Percentiles rank a stretch among this genome's conserved stretches.
Evolutionary conservation across 2,113 vertebrate species (phyloP).

Genomic region (Myiozetetes cayanensis): DNA sequence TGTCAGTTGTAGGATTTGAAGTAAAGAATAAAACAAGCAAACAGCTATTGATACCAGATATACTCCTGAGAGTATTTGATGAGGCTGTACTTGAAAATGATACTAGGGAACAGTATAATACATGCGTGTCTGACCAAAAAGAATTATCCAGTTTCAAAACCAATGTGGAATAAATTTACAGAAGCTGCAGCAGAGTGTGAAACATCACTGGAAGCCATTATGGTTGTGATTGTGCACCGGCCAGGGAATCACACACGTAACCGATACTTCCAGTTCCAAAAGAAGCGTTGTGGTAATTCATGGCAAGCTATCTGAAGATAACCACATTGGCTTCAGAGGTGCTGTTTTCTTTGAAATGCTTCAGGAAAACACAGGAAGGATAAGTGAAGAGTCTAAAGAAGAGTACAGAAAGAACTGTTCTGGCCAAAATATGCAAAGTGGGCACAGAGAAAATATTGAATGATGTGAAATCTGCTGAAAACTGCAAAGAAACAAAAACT

Average conservation of each 20-base stretch:
- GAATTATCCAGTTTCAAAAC: neutral
- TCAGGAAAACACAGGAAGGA: neutral
- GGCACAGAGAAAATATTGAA: neutral
- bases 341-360: neutral
- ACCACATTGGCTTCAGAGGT: neutral
- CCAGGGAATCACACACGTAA: neutral
- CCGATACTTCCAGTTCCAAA: neutral
- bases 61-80: neutral
- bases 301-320: neutral
- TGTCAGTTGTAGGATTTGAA: neutral
- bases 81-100: neutral
- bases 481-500: neutral
- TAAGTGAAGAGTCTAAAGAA: neutral
- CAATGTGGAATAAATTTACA: neutral
- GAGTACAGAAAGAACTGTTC: neutral
- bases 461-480: neutral
- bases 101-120: neutral
- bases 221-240: fast-evolving
- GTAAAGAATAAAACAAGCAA: neutral
- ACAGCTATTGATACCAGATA: neutral
- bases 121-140: neutral
- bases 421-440: neutral
- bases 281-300: neutral
- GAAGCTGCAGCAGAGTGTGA: neutral
- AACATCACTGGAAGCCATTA: neutral